Conservation (phyloP, 1,140 invertebrate species). For the Atta texana region DNA sequence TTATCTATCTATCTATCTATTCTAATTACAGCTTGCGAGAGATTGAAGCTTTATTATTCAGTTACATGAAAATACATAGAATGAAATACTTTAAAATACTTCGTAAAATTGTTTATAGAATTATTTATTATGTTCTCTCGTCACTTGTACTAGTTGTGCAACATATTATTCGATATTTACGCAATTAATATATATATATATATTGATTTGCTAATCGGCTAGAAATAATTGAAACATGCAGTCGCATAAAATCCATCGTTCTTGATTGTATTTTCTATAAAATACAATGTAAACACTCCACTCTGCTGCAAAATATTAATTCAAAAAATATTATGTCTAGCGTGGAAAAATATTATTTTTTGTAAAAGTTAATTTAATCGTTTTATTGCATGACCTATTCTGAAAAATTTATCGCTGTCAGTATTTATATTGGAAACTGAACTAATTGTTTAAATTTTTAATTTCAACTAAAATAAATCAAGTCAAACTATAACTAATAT, state of each 20-base stretch:
- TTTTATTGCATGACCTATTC: background rate
- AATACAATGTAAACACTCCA: background rate
- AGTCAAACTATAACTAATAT: no score
- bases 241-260: constrained; percentile 28
- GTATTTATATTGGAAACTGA: background rate
- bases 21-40: background rate
- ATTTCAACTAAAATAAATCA: background rate
- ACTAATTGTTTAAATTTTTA: background rate
- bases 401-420: background rate
- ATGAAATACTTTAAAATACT: background rate
- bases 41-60: background rate
- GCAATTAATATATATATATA: constrained; percentile 55
- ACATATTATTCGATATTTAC: constrained; percentile 21
- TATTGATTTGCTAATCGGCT: constrained; percentile 66
- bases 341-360: background rate
- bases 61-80: background rate
- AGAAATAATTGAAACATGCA: constrained; percentile 37
- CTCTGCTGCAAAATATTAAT: constrained; percentile 39
- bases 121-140: constrained; percentile 3
- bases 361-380: constrained; percentile 37
- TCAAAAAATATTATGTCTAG: background rate
- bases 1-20: no score
- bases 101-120: constrained; percentile 33
- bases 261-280: background rate
- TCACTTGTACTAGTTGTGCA: background rate